phyloP scores from a whole-genome alignment of 2,113 vertebrate genomes.

The Vicugna pacos region DNA sequence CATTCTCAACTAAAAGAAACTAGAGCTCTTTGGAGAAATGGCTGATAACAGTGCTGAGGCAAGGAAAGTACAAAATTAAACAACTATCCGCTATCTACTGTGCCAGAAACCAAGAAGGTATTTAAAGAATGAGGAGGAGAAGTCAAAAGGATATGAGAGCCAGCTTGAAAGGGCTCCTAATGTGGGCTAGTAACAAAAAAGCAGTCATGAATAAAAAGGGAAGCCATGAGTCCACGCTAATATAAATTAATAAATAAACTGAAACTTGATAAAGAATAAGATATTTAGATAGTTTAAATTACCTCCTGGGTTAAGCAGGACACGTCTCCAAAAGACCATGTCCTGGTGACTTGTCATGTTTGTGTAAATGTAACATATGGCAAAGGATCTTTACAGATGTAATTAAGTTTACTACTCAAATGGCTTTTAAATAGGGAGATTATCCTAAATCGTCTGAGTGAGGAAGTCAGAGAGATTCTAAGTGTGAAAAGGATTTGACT shows the following conservation, averaged over 20 bases:
- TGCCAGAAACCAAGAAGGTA: not conserved
- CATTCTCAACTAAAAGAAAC: not conserved
- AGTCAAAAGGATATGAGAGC: not conserved
- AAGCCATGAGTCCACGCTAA: not conserved
- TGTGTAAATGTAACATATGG: not conserved
- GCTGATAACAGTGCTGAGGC: not conserved
- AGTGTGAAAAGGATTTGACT: not conserved
- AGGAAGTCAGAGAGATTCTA: not conserved
- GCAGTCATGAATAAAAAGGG: not conserved
- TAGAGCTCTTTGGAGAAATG: not conserved
- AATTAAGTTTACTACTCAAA: not conserved
- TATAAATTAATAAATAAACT: not conserved
- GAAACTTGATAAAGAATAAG: not conserved
- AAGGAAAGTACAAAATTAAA: not conserved
- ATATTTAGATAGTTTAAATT: not conserved
- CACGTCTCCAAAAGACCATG: not conserved
- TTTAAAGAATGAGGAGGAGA: not conserved
- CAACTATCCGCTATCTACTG: not conserved
- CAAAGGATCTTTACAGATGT: not conserved
- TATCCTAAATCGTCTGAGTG: not conserved
- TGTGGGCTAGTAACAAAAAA: not conserved
- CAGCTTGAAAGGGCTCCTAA: not conserved
- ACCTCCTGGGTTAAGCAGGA: not conserved
- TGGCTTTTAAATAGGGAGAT: not conserved
- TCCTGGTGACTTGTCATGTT: not conserved